phyloP scores from a whole-genome alignment of 2,888 invertebrate species.

The Taenaris catops region DNA sequence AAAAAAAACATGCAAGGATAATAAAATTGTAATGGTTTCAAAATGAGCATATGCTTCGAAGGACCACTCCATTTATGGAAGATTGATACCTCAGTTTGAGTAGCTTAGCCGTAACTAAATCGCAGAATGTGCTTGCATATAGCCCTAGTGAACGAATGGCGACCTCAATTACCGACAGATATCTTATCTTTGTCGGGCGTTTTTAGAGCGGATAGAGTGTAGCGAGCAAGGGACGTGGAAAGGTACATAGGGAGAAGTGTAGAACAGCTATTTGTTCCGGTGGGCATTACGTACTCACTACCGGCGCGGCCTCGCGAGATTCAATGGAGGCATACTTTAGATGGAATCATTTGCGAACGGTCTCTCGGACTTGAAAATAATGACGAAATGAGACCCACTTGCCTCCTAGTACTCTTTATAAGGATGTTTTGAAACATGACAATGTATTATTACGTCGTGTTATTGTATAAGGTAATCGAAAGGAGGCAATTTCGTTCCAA shows the following conservation, averaged over 20 bases:
- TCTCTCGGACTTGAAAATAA: too few relatives aligned
- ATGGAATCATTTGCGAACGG: too few relatives aligned
- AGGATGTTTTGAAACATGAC: too few relatives aligned
- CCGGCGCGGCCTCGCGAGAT: constrained; percentile 60
- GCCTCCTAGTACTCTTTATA: too few relatives aligned
- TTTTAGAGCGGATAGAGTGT: constrained; percentile 27
- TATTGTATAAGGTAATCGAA: too few relatives aligned
- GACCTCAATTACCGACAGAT: constrained; percentile 21
- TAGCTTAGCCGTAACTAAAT: neutral
- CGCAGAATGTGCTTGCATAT: neutral
- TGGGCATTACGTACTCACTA: constrained; percentile 23
- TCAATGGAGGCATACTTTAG: too few relatives aligned
- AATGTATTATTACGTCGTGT: too few relatives aligned
- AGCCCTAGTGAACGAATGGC: neutral
- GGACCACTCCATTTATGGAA: too few relatives aligned
- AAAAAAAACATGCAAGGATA: constrained; percentile 42
- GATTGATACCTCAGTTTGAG: too few relatives aligned
- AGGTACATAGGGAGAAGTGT: constrained; percentile 19
- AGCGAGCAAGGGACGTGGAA: constrained; percentile 15
- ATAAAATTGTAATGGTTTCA: constrained; percentile 59
- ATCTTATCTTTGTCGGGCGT: constrained; percentile 29
- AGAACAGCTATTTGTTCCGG: constrained; percentile 35
- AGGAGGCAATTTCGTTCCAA: too few relatives aligned
- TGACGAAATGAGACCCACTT: too few relatives aligned
- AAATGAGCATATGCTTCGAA: too few relatives aligned